phyloP scores from a whole-genome alignment of 1,140 invertebrate species.

The Drosophila kikkawai region DNA sequence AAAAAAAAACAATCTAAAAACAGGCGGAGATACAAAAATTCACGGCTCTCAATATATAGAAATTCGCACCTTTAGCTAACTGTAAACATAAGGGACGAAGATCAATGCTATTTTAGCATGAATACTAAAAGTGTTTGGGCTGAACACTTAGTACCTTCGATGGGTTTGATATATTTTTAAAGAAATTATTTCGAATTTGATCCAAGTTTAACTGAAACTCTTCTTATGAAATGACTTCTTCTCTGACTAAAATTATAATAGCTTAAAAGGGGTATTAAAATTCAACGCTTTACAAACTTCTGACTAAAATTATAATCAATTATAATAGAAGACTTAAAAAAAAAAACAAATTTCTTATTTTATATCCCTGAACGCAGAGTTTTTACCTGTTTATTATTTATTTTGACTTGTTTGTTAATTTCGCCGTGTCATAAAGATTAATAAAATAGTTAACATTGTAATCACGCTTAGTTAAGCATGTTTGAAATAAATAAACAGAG shows the following conservation, averaged over 20 bases:
- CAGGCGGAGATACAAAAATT: neutral
- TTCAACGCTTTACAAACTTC: too few species aligned
- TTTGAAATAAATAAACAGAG: neutral
- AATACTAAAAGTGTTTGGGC: neutral
- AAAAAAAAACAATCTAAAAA: conserved; percentile 1
- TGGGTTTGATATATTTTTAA: neutral
- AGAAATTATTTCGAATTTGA: neutral
- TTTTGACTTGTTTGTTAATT: neutral
- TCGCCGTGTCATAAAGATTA: neutral
- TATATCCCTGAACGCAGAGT: neutral
- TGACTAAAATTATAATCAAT: too few species aligned
- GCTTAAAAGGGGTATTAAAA: too few species aligned
- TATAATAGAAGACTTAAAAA: too few species aligned
- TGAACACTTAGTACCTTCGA: neutral
- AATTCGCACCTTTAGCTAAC: conserved; percentile 9
- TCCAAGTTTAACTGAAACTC: too few species aligned
- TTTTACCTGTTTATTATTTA: conserved; percentile 3
- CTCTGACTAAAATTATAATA: too few species aligned
- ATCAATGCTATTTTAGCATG: neutral
- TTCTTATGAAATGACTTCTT: too few species aligned
- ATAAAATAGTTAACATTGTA: conserved; percentile 1
- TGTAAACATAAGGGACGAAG: conserved; percentile 1
- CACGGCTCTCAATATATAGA: neutral
- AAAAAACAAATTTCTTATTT: neutral
- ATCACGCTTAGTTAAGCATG: conserved; percentile 9